phyloP scores from a whole-genome alignment of 2,797 vertebrate genomes.

The Alcedo atthis region DNA sequence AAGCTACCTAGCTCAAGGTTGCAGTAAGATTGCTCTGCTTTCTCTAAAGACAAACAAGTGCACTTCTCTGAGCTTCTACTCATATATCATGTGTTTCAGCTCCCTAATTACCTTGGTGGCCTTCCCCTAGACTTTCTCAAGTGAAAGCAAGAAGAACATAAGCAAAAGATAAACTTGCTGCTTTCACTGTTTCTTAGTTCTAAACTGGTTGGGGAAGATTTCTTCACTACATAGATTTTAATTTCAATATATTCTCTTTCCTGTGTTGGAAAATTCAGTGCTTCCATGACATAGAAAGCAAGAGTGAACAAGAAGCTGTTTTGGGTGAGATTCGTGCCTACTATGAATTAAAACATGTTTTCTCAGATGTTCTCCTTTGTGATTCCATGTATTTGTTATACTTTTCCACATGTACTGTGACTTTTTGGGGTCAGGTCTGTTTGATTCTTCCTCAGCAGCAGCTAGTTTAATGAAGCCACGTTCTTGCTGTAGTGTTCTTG shows the following conservation, averaged over 20 bases:
- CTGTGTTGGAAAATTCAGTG: background rate
- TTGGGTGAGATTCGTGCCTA: background rate
- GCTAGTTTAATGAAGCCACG: background rate
- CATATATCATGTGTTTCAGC: background rate
- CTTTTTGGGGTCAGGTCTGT: background rate
- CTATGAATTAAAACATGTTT: rapidly evolving
- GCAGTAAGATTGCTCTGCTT: background rate
- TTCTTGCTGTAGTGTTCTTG: background rate
- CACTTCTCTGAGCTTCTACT: background rate
- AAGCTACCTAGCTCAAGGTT: background rate
- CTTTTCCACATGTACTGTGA: background rate
- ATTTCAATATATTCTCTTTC: background rate
- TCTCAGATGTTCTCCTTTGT: background rate
- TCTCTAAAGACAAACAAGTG: background rate
- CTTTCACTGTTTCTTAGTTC: background rate
- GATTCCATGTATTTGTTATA: background rate
- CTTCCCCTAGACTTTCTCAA: background rate
- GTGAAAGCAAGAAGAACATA: background rate
- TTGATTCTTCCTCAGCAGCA: background rate
- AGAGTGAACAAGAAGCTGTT: background rate
- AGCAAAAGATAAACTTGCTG: background rate
- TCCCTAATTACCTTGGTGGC: background rate
- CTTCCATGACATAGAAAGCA: background rate
- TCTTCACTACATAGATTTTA: background rate
- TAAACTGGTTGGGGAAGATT: background rate